phyloP scores from a whole-genome alignment of 2,113 vertebrate species.

The Semicossyphus pulcher region DNA sequence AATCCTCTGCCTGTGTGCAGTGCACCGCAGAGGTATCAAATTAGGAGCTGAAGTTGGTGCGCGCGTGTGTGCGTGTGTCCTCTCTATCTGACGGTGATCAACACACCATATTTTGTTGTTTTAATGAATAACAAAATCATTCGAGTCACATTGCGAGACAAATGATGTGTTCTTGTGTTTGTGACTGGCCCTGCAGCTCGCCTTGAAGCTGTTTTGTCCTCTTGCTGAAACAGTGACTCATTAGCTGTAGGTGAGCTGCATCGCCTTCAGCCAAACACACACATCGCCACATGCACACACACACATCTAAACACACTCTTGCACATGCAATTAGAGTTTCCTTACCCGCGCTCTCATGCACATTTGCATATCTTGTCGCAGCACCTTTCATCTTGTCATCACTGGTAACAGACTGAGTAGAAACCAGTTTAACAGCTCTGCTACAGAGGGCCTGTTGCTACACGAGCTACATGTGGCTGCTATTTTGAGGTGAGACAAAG shows the following conservation, averaged over 20 bases:
- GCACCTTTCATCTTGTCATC: conserved; percentile 52
- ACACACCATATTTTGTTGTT: background rate
- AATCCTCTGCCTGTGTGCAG: conserved; percentile 36
- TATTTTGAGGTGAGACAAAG: conserved; percentile 58
- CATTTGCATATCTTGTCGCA: background rate
- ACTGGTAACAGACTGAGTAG: conserved; percentile 41
- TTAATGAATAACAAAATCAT: background rate
- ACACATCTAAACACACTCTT: conserved; percentile 13
- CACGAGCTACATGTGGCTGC: conserved; percentile 40
- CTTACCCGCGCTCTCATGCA: background rate
- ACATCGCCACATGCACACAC: conserved; percentile 1
- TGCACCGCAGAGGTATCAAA: conserved; percentile 41
- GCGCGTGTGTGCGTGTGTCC: background rate
- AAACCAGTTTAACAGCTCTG: conserved; percentile 31
- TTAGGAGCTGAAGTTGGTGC: conserved; percentile 28
- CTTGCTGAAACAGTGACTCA: conserved; percentile 40
- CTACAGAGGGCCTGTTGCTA: conserved; percentile 48
- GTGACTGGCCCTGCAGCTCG: conserved; percentile 28
- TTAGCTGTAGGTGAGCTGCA: conserved; percentile 38
- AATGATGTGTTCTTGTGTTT: conserved; percentile 1
- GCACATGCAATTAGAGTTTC: background rate
- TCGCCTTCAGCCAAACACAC: conserved; percentile 34
- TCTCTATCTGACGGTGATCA: background rate
- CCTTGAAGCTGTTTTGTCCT: conserved; percentile 21
- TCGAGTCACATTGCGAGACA: conserved; percentile 15